These are phyloP conservation scores for Gorsachius magnificus DNA, from an alignment of 2,797 vertebrate genomes.

Conservation along the genomic window DNA sequence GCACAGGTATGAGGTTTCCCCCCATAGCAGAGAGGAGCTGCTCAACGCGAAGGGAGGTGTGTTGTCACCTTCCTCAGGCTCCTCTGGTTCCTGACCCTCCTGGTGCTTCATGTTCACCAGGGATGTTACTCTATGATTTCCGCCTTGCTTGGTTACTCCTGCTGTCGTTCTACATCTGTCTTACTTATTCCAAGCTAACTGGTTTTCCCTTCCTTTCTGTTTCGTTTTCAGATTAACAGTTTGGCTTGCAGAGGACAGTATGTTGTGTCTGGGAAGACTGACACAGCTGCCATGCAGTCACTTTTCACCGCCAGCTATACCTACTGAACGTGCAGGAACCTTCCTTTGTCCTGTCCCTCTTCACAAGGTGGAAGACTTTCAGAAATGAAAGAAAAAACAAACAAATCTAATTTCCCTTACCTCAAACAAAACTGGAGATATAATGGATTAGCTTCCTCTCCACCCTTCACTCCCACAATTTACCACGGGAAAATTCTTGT, in stretches of 20 bases:
- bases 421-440: conserved; percentile 6
- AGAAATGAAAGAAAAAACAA: background rate
- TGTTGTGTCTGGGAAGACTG: conserved; percentile 80
- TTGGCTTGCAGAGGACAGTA: conserved; percentile 93
- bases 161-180: background rate
- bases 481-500: background rate
- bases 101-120: background rate
- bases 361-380: background rate
- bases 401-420: conserved; percentile 3
- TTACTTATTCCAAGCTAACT: background rate
- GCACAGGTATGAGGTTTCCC: conserved; percentile 81
- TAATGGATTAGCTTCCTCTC: conserved; percentile 29
- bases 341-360: background rate
- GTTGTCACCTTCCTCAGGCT: background rate
- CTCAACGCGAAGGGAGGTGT: background rate
- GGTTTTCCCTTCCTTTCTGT: background rate
- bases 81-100: fast-evolving
- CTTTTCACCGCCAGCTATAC: conserved; percentile 91
- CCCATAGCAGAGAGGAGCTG: background rate
- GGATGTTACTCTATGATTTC: background rate
- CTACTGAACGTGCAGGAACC: conserved; percentile 75
- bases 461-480: conserved; percentile 17
- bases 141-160: background rate
- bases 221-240: conserved; percentile 85
- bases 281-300: conserved; percentile 84